phyloP scores from a whole-genome alignment of 2,888 invertebrate genomes.

The Lochmaea capreae region DNA sequence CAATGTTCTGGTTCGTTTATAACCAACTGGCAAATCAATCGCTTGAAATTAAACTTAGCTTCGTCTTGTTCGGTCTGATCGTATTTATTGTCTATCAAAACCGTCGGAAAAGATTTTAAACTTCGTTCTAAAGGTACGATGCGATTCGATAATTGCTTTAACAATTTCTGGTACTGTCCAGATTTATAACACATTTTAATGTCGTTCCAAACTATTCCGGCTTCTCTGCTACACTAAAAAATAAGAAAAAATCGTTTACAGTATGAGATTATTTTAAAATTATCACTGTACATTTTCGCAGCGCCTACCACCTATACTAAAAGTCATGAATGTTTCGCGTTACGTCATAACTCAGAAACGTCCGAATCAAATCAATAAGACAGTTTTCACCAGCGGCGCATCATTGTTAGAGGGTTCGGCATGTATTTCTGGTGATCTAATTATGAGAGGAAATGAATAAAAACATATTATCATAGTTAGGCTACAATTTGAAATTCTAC shows the following conservation, averaged over 20 bases:
- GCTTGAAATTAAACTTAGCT: constrained; percentile 47
- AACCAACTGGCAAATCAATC: constrained; percentile 47
- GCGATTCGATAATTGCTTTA: constrained; percentile 59
- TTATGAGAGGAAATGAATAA: too few species aligned
- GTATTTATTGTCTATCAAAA: constrained; percentile 61
- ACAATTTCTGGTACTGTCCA: constrained; percentile 57
- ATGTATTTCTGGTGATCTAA: too few species aligned
- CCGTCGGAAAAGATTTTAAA: constrained; percentile 63
- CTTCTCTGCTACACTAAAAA: constrained; percentile 61
- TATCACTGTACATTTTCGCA: too few species aligned
- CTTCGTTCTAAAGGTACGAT: constrained; percentile 57
- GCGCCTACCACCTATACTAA: too few species aligned
- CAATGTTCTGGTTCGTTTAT: constrained; percentile 42
- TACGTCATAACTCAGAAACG: too few species aligned
- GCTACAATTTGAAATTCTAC: too few species aligned
- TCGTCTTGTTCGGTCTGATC: constrained; percentile 41
- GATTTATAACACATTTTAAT: constrained; percentile 57
- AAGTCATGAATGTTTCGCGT: too few species aligned
- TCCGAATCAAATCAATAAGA: too few species aligned
- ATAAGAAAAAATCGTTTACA: neutral
- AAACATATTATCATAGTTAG: too few species aligned
- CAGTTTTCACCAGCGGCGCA: too few species aligned
- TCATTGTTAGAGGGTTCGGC: too few species aligned
- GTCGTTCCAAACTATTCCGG: constrained; percentile 48
- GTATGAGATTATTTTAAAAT: too few species aligned